phyloP scores from a whole-genome alignment of 1,140 invertebrate species.

The Zophobas atratus region DNA sequence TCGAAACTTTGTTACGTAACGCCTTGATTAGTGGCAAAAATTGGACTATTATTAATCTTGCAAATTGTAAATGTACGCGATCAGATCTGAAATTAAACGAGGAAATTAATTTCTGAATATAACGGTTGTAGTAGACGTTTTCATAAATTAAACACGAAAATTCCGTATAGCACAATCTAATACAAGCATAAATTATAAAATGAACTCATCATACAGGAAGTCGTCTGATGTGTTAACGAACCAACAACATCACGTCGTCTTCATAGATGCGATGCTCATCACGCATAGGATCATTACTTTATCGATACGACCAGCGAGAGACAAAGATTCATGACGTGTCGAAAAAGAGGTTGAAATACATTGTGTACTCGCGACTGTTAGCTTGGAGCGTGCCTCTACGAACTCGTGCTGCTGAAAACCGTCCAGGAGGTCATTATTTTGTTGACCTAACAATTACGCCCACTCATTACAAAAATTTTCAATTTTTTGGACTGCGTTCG shows the following conservation, averaged over 20 bases:
- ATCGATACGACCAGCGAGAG: constrained; percentile 8
- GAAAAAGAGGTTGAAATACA: not conserved
- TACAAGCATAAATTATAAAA: constrained; percentile 50
- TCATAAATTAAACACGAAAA: constrained; percentile 41
- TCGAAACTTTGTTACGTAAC: constrained; percentile 21
- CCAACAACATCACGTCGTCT: constrained; percentile 35
- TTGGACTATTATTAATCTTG: constrained; percentile 22
- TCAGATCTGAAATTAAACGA: constrained; percentile 17
- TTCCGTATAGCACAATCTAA: constrained; percentile 38
- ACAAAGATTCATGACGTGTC: constrained; percentile 1
- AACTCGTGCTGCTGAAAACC: constrained; percentile 36
- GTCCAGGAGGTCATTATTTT: constrained; percentile 36
- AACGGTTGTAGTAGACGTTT: constrained; percentile 32
- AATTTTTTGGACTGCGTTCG: not conserved
- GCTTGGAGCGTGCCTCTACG: constrained; percentile 23
- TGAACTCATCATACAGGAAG: constrained; percentile 55
- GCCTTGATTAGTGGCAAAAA: constrained; percentile 7
- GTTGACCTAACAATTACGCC: constrained; percentile 17
- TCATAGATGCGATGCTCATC: constrained; percentile 15
- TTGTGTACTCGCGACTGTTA: constrained; percentile 18
- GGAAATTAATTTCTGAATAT: constrained; percentile 33
- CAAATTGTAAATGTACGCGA: constrained; percentile 8
- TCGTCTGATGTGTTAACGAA: constrained; percentile 49
- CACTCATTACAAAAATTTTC: constrained; percentile 20
- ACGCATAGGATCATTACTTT: not conserved